These are phyloP conservation scores for Noctua fimbriata DNA, from an alignment of 2,888 invertebrate species.

Conservation along the genomic window DNA sequence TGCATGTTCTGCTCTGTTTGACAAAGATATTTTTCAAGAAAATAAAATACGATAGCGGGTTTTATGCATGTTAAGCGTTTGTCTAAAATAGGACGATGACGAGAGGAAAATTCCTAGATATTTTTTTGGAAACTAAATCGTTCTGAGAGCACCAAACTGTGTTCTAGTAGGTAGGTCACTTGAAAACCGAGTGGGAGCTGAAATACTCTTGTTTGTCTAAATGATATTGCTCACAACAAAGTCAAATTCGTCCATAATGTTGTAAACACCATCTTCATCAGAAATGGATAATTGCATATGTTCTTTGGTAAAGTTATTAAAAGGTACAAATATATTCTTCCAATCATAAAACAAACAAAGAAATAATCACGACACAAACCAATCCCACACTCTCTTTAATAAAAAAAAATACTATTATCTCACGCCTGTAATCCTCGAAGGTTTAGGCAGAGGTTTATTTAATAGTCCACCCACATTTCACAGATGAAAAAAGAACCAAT, in stretches of 20 bases:
- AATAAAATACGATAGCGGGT: not conserved
- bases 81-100: not conserved
- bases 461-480: not conserved
- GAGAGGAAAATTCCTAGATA: not conserved
- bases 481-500: not conserved
- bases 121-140: constrained; percentile 1
- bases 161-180: constrained; percentile 14
- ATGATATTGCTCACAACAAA: not conserved
- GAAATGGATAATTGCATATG: not conserved
- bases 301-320: not conserved
- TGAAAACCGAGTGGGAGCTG: constrained; percentile 1
- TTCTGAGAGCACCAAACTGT: constrained; percentile 2
- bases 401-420: not conserved
- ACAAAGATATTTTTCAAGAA: not conserved
- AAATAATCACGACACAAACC: not conserved
- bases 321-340: not conserved
- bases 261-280: not conserved
- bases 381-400: not conserved
- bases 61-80: not conserved
- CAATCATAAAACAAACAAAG: not conserved
- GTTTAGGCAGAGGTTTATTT: not conserved
- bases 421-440: not conserved
- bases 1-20: not conserved
- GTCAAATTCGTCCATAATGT: not conserved
- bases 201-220: not conserved